Evolutionary conservation across 2,888 invertebrate genomes (phyloP).

Genomic region (Hecatera dysodea): DNA sequence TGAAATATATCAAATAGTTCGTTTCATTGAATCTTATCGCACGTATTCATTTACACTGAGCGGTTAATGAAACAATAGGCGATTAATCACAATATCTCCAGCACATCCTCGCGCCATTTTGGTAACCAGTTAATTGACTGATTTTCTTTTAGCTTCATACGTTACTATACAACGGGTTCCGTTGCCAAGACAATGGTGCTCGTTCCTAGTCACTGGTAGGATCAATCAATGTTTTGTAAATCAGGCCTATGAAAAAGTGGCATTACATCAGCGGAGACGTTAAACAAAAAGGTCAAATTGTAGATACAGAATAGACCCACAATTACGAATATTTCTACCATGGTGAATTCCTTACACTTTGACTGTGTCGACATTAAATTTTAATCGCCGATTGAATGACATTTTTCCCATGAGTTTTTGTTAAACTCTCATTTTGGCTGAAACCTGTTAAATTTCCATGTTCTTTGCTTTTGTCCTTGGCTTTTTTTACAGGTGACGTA

Average conservation of each 20-base stretch:
- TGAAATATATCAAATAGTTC: background rate
- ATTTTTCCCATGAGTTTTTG: too few relatives aligned
- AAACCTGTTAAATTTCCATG: too few relatives aligned
- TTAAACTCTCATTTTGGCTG: too few relatives aligned
- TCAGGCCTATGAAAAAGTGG: background rate
- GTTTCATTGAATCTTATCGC: slow-evolving; percentile 29
- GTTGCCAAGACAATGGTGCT: background rate
- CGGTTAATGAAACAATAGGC: slow-evolving; percentile 32
- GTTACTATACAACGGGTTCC: slow-evolving; percentile 28
- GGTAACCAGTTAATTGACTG: slow-evolving; percentile 30
- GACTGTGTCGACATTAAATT: too few relatives aligned
- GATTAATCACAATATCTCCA: slow-evolving; percentile 33
- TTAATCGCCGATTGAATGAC: too few relatives aligned
- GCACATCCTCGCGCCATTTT: slow-evolving; percentile 19
- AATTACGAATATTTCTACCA: too few relatives aligned
- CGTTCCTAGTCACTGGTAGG: background rate
- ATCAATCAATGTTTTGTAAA: background rate
- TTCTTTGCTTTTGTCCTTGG: too few relatives aligned
- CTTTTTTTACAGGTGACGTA: too few relatives aligned
- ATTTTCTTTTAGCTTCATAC: slow-evolving; percentile 30
- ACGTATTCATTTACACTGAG: slow-evolving; percentile 24
- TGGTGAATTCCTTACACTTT: too few relatives aligned
- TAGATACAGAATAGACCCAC: too few relatives aligned
- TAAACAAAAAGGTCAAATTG: background rate
- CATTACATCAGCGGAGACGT: background rate